Percentiles rank a stretch among this genome's conserved stretches.
Conservation (phyloP, 2,797 vertebrate genomes). For the Halcyon badia region DNA sequence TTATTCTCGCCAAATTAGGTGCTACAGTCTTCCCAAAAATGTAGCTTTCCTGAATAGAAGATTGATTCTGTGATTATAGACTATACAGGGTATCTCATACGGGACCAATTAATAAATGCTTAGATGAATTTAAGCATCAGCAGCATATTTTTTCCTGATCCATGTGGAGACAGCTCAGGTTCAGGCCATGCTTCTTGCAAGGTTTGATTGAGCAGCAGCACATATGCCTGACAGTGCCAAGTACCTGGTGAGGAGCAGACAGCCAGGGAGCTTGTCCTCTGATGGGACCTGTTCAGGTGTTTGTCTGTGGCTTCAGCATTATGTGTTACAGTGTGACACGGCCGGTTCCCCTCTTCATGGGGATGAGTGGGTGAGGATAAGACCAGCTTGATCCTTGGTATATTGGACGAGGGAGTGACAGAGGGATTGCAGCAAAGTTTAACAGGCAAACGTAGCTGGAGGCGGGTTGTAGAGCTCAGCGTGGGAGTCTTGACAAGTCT, state of each 20-base stretch:
- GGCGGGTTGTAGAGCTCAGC: background rate
- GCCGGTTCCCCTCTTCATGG: background rate
- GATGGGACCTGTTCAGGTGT: background rate
- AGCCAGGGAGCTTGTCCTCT: background rate
- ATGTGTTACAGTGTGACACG: rapidly evolving
- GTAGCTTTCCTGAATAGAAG: background rate
- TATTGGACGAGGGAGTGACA: background rate
- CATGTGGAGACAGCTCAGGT: background rate
- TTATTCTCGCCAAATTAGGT: background rate
- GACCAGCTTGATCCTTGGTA: background rate
- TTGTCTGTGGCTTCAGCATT: background rate
- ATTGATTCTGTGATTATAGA: background rate
- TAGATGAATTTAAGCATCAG: background rate
- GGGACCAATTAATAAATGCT: background rate
- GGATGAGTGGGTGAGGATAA: background rate
- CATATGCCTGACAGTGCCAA: rapidly evolving
- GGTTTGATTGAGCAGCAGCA: background rate
- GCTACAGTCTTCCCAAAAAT: background rate
- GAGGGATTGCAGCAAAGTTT: background rate
- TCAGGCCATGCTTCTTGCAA: background rate
- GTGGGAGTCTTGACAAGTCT: background rate
- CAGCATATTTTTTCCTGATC: background rate
- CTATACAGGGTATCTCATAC: rapidly evolving
- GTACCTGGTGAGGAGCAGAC: background rate
- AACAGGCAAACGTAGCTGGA: background rate